phyloP scores from a whole-genome alignment of 2,113 vertebrate species.

The Leuciscus idus region DNA sequence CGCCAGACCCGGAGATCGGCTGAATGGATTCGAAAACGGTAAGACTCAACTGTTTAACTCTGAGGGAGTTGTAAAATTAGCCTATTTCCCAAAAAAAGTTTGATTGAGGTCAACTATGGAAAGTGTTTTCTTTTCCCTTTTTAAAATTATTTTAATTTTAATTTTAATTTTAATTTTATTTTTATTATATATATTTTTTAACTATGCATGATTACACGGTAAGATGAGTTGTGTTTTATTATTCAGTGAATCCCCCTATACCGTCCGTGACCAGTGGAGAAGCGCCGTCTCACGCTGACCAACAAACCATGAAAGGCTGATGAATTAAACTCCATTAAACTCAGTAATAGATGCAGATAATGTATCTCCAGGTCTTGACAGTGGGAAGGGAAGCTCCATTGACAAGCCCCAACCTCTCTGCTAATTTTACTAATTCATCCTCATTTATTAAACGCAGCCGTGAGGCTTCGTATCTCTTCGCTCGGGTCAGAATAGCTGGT shows the following conservation, averaged over 20 bases:
- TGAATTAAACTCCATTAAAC: constrained; percentile 26
- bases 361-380: constrained; percentile 26
- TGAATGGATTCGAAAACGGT: too few relatives aligned
- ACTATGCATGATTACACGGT: not conserved
- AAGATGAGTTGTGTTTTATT: not conserved
- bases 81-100: not conserved
- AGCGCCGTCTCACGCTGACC: not conserved
- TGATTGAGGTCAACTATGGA: not conserved
- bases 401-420: constrained; percentile 38
- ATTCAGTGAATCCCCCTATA: not conserved
- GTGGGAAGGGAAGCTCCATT: constrained; percentile 23
- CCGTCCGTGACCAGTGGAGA: not conserved
- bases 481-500: constrained; percentile 47
- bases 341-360: constrained; percentile 10
- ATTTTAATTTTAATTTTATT: too few relatives aligned
- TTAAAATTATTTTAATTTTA: too few relatives aligned
- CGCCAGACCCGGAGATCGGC: too few relatives aligned
- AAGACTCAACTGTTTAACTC: too few relatives aligned
- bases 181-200: not conserved
- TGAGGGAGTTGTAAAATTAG: too few relatives aligned
- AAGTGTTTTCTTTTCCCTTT: too few relatives aligned
- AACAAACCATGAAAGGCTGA: constrained; percentile 39
- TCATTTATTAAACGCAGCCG: constrained; percentile 40
- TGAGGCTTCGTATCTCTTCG: constrained; percentile 45
- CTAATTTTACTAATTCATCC: constrained; percentile 45